These are phyloP conservation scores for Mohoua ochrocephala DNA, from an alignment of 2,113 vertebrate species.

Conservation along the genomic window DNA sequence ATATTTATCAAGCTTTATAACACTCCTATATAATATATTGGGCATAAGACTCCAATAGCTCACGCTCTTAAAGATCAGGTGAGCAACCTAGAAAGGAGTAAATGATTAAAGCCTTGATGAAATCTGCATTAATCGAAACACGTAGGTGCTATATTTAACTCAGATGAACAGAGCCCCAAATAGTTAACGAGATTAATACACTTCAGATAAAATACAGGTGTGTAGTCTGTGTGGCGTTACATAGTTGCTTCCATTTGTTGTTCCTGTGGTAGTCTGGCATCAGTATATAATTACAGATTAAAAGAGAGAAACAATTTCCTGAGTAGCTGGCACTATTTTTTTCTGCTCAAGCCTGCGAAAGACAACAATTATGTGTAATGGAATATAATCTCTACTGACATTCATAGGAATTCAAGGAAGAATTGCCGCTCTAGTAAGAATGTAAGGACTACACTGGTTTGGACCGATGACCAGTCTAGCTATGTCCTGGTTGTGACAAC, in stretches of 20 bases:
- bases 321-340: neutral
- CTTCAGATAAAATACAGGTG: neutral
- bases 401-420: neutral
- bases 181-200: neutral
- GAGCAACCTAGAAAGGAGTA: neutral
- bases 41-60: neutral
- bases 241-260: neutral
- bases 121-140: neutral
- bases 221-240: neutral
- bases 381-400: neutral
- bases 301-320: neutral
- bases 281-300: neutral
- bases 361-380: neutral
- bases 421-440: neutral
- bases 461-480: neutral
- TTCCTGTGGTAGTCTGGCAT: neutral
- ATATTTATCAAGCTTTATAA: constrained; percentile 20
- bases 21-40: neutral
- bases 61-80: neutral
- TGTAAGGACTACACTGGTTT: neutral
- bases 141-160: neutral
- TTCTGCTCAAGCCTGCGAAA: neutral
- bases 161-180: neutral
- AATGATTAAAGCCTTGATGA: neutral
- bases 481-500: neutral